Conservation (phyloP, 2,888 invertebrate genomes). For the Trachelus tabidus region DNA sequence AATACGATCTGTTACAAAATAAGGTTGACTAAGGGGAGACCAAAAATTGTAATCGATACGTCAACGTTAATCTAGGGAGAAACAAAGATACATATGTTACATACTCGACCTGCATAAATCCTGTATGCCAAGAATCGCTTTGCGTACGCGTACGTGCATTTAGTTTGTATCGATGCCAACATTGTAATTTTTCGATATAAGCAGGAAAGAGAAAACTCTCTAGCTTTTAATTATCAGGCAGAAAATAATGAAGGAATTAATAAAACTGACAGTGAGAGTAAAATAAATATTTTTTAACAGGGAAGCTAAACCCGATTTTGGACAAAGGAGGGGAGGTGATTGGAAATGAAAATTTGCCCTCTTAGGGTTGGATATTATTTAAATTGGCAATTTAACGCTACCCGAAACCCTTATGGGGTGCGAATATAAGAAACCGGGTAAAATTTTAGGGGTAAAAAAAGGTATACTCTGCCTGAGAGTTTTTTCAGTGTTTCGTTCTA, state of each 20-base stretch:
- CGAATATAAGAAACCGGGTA: neutral
- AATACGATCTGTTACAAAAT: slow-evolving; percentile 15
- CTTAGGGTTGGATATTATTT: neutral
- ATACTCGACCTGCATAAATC: neutral
- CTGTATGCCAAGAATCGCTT: neutral
- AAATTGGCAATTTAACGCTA: neutral
- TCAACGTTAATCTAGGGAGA: neutral
- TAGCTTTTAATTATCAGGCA: neutral
- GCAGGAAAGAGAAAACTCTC: neutral
- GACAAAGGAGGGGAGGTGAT: neutral
- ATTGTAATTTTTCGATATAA: neutral
- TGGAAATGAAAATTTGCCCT: neutral
- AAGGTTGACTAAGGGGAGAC: slow-evolving; percentile 22
- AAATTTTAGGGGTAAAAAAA: neutral
- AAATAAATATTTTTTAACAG: neutral
- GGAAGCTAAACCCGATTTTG: neutral
- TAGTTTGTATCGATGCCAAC: neutral
- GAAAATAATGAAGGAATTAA: neutral
- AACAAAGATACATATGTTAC: neutral
- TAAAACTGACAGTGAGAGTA: neutral
- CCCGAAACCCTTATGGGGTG: neutral
- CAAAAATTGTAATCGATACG: neutral
- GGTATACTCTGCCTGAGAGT: neutral
- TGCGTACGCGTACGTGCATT: neutral
- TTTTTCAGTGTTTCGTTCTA: neutral